Percentiles rank a stretch among this genome's conserved stretches.
Evolutionary conservation across 1,140 invertebrate species (phyloP).

Genomic region (Neelides sp.): DNA sequence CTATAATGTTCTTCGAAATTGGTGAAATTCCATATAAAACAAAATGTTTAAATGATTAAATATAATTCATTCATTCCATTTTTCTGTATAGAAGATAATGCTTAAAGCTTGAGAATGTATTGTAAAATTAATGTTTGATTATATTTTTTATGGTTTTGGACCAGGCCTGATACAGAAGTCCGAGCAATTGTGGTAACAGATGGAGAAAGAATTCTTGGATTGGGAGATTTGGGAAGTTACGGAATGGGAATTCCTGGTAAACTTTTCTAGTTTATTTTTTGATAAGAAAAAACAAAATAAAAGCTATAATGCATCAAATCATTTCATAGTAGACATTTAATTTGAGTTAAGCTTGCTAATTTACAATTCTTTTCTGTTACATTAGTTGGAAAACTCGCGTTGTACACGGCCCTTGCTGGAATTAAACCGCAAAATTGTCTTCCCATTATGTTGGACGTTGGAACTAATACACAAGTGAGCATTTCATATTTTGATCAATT

Average conservation of each 20-base stretch:
- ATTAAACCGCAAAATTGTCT: constrained; percentile 86
- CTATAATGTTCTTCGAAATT: constrained; percentile 76
- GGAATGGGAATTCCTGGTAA: constrained; percentile 97
- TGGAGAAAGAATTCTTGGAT: constrained; percentile 82
- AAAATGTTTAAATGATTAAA: not conserved
- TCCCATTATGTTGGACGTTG: constrained; percentile 83
- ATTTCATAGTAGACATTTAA: too few relatives aligned
- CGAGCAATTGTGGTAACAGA: constrained; percentile 89
- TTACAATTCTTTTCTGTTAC: too few relatives aligned
- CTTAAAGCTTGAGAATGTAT: not conserved
- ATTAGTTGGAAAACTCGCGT: constrained; percentile 78
- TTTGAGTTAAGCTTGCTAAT: too few relatives aligned
- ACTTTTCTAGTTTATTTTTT: too few relatives aligned
- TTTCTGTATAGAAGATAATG: not conserved
- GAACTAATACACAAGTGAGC: constrained; percentile 68
- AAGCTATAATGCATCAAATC: too few relatives aligned
- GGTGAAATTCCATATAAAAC: constrained; percentile 40
- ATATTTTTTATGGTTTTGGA: constrained; percentile 38
- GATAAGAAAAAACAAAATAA: too few relatives aligned
- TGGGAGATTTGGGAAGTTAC: constrained; percentile 86
- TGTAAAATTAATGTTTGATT: not conserved
- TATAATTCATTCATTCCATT: not conserved
- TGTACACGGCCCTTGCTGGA: constrained; percentile 85
- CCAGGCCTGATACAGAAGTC: constrained; percentile 82
- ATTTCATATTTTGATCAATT: too few relatives aligned